Evolutionary conservation across 2,888 invertebrate genomes (phyloP).

Genomic region (Phyllotreta cruciferae): DNA sequence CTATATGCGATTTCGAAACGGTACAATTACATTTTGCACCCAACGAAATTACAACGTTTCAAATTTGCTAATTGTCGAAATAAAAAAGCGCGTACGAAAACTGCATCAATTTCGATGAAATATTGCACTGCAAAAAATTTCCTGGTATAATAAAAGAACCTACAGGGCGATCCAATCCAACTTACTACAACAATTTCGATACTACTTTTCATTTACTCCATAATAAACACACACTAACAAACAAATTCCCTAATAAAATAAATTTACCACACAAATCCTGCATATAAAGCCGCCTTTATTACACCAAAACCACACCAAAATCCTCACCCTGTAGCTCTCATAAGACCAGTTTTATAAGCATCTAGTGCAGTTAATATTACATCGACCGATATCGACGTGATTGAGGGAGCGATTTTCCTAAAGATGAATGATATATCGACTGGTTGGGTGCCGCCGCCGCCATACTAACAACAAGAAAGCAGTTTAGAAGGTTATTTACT

Average conservation of each 20-base stretch:
- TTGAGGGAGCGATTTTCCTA: constrained; percentile 26
- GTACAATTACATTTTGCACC: too few relatives aligned
- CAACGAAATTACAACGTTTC: constrained; percentile 22
- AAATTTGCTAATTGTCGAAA: constrained; percentile 14
- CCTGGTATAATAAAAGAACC: constrained; percentile 5
- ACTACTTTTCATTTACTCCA: not conserved
- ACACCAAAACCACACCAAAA: too few relatives aligned
- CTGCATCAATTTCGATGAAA: constrained; percentile 15
- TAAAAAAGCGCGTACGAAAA: constrained; percentile 18
- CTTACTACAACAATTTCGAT: not conserved
- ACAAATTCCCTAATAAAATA: too few relatives aligned
- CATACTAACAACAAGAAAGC: constrained; percentile 22
- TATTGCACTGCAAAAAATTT: constrained; percentile 16
- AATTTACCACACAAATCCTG: too few relatives aligned
- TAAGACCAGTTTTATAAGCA: constrained; percentile 15
- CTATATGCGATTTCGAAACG: too few relatives aligned
- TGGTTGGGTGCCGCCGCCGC: constrained; percentile 22
- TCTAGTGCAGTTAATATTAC: constrained; percentile 8
- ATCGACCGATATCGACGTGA: constrained; percentile 24
- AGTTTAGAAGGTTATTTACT: constrained; percentile 30
- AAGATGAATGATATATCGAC: constrained; percentile 28
- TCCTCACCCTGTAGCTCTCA: constrained; percentile 3
- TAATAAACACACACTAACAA: not conserved
- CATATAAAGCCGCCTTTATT: too few relatives aligned
- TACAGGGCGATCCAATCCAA: constrained; percentile 6